Conservation (phyloP, 2,888 invertebrate species). For the Mimas tiliae region DNA sequence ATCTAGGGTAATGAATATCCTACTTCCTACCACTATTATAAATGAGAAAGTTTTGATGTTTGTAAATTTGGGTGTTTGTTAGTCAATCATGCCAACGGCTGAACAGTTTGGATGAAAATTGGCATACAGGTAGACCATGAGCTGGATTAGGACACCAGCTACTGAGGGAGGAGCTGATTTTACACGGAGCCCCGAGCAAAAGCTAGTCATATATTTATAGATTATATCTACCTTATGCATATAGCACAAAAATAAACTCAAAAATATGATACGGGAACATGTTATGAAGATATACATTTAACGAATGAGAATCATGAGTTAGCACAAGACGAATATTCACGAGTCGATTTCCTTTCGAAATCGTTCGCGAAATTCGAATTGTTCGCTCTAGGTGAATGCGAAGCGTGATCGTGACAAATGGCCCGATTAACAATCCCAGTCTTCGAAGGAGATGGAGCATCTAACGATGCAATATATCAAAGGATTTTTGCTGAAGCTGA, state of each 20-base stretch:
- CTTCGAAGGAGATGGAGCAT: slow-evolving; percentile 75
- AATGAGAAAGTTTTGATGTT: too few species aligned
- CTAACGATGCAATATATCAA: slow-evolving; percentile 83
- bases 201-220: too few species aligned
- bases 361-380: slow-evolving; percentile 72
- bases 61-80: too few species aligned
- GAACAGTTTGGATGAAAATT: too few species aligned
- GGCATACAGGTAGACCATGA: too few species aligned
- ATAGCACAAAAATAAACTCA: neutral
- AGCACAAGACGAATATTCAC: slow-evolving; percentile 44
- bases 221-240: neutral
- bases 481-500: slow-evolving; percentile 76
- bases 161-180: too few species aligned
- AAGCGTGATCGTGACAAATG: slow-evolving; percentile 80
- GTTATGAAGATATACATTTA: slow-evolving; percentile 31
- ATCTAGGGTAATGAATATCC: too few species aligned
- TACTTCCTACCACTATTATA: too few species aligned
- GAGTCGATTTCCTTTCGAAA: slow-evolving; percentile 60
- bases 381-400: slow-evolving; percentile 70
- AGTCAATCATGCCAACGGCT: too few species aligned
- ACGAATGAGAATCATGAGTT: slow-evolving; percentile 44
- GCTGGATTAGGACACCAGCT: too few species aligned
- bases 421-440: slow-evolving; percentile 79
- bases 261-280: neutral
- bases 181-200: too few species aligned